Evolutionary conservation across 2,888 invertebrate species (phyloP), one percentile per base, ranked within the genome.

Genomic region (Callosobruchus maculatus): DNA sequence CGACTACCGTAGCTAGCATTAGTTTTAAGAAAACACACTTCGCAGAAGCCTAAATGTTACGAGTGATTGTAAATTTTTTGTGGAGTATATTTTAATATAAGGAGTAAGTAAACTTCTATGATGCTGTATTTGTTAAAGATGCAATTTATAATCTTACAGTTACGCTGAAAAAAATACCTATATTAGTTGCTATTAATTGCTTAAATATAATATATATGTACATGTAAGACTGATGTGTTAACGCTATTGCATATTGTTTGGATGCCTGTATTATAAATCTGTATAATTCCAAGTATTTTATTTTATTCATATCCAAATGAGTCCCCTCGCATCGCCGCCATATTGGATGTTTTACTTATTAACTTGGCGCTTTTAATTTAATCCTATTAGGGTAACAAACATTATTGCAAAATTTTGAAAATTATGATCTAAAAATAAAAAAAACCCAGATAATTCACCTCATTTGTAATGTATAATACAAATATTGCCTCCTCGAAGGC

Each of bases 201-300:
- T 83, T 82, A 80, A 79, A 81, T 77, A 77, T 74, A 78, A 77
- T 80, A 72, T 81, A 80, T 81, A 79, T 82, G 80, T 83, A 83
- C 81, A 83, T 85, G 84, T 84, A 86, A 86, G 86, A 86, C 86
- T 86, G 86, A 86, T 86, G 85, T 84, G 84, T 84, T 85, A 83
- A 83, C 80, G 83, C 84, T 84, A 84, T 82, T 80, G 86, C 85
- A 84, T 84, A 84, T 82, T 84, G 83, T 84, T 85, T 83, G 81
- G 79, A 81, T 82, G 85, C 85, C 85, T 85, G 85, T 86, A 85
- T 84, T 86, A 86, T 84, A 78, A 86, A 85, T 85, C 82, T 85
- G 85, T 85, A 85, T 85, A 81, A 85, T 84, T 84, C 49, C 18
- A 49, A 3, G 22, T 73, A 68, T 7, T 5, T 49, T 49, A 18